Conservation (phyloP, 2,888 invertebrate genomes). For the Tigriopus californicus region DNA sequence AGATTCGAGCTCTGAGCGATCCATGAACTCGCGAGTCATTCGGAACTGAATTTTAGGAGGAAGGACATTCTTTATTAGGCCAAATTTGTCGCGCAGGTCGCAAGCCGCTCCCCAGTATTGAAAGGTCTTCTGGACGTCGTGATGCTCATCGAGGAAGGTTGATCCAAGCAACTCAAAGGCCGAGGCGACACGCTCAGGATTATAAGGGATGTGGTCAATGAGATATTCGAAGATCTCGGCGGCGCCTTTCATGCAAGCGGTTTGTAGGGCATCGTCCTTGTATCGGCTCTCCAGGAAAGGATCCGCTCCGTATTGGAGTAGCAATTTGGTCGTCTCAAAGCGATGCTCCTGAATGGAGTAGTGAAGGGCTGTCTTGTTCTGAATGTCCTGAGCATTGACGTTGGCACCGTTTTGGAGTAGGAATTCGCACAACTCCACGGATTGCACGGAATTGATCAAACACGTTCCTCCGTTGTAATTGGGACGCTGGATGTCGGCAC, state of each 20-base stretch:
- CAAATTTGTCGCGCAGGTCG: constrained; percentile 29
- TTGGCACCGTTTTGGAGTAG: constrained; percentile 52
- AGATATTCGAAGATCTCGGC: constrained; percentile 26
- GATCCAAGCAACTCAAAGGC: constrained; percentile 72
- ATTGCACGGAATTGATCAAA: constrained; percentile 79
- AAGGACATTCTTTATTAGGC: constrained; percentile 19
- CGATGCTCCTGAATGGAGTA: constrained; percentile 57
- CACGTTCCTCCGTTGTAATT: constrained; percentile 85
- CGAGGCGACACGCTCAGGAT: constrained; percentile 51
- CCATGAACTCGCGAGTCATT: constrained; percentile 40
- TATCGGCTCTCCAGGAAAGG: constrained; percentile 43
- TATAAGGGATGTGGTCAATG: constrained; percentile 31
- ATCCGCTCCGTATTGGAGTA: constrained; percentile 60
- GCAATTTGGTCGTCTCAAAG: constrained; percentile 58
- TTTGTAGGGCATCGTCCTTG: constrained; percentile 73
- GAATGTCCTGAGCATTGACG: constrained; percentile 70
- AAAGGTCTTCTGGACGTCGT: constrained; percentile 37
- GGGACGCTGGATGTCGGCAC: constrained; percentile 61
- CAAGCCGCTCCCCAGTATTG: constrained; percentile 62
- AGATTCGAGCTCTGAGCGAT: constrained; percentile 45
- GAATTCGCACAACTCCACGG: constrained; percentile 57
- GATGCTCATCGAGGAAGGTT: constrained; percentile 59
- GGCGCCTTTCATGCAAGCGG: constrained; percentile 55
- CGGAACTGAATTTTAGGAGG: constrained; percentile 18
- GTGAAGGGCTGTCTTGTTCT: constrained; percentile 75